A percentile compares a stretch with the other conserved stretches of the same genome.
These are phyloP conservation scores for Limanda limanda DNA, from an alignment of 2,113 vertebrate genomes.

Conservation along the genomic window DNA sequence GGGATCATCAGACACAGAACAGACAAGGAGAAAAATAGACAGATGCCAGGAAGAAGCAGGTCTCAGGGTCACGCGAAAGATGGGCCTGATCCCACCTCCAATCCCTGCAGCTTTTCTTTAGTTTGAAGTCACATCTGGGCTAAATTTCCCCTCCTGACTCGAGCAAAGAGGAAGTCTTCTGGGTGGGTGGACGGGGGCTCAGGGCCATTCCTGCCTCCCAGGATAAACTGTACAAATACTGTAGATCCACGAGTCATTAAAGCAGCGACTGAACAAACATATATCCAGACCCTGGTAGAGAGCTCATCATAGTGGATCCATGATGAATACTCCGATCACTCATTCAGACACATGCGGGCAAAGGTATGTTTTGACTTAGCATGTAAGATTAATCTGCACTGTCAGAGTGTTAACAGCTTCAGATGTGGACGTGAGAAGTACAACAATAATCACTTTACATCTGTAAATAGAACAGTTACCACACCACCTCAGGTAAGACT, in stretches of 20 bases:
- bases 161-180: constrained; percentile 77
- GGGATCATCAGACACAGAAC: constrained; percentile 43
- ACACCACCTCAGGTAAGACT: neutral
- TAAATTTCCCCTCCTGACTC: constrained; percentile 73
- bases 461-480: neutral
- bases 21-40: constrained; percentile 65
- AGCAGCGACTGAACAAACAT: constrained; percentile 25
- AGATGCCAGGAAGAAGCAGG: constrained; percentile 77
- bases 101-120: constrained; percentile 75
- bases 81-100: constrained; percentile 79
- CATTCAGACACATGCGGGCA: constrained; percentile 6
- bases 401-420: neutral
- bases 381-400: neutral
- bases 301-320: constrained; percentile 20
- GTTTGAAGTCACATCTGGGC: constrained; percentile 85
- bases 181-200: constrained; percentile 64
- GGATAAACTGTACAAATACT: constrained; percentile 67
- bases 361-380: constrained; percentile 30
- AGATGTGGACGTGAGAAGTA: neutral
- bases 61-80: constrained; percentile 77
- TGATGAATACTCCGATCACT: constrained; percentile 27
- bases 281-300: constrained; percentile 37
- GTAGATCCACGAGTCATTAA: constrained; percentile 60
- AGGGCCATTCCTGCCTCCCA: constrained; percentile 60
- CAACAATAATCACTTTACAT: neutral